Evolutionary conservation across 2,113 vertebrate genomes (phyloP).

Genomic region (Sorex fumeus): DNA sequence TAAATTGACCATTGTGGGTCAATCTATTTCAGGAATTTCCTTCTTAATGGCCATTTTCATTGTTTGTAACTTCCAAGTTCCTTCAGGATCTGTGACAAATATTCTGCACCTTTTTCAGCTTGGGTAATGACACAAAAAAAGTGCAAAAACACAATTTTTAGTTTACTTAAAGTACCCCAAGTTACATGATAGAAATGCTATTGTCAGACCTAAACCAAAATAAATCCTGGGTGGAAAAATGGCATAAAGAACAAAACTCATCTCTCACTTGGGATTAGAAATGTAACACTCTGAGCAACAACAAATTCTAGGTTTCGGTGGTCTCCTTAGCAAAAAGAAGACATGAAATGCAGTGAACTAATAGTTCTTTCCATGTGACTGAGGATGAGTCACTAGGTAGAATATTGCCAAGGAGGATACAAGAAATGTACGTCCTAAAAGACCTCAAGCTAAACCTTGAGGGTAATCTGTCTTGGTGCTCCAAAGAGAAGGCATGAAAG

Average conservation of each 20-base stretch:
- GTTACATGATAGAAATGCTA: not conserved
- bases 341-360: not conserved
- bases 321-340: not conserved
- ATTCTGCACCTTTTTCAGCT: not conserved
- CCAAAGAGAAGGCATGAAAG: not conserved
- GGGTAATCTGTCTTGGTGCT: not conserved
- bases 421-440: not conserved
- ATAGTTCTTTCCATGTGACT: not conserved
- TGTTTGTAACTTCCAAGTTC: not conserved
- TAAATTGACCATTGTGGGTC: too few species aligned
- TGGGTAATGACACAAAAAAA: not conserved
- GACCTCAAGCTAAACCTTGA: not conserved
- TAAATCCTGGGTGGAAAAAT: not conserved
- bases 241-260: not conserved
- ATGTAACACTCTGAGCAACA: not conserved
- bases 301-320: not conserved
- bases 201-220: not conserved
- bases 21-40: not conserved
- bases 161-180: too few species aligned
- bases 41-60: not conserved
- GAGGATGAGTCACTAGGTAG: not conserved
- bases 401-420: fast-evolving
- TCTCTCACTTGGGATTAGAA: not conserved
- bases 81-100: not conserved
- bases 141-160: too few species aligned